Conservation (phyloP, 2,888 invertebrate species). For the Tetragonisca angustula region DNA sequence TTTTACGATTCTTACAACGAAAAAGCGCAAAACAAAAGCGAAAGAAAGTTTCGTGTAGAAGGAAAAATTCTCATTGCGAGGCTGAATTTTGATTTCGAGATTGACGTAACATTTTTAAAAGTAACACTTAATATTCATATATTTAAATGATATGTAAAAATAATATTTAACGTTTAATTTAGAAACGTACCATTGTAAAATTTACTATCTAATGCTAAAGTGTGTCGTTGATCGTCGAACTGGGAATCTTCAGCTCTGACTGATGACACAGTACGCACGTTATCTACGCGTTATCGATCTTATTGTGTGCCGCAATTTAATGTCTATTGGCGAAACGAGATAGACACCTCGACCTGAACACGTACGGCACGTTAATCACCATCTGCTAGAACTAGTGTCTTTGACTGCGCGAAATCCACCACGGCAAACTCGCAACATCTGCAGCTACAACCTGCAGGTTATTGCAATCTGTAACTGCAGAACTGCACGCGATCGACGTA, state of each 20-base stretch:
- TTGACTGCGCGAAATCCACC: constrained; percentile 22
- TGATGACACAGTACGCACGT: not conserved
- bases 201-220: no score
- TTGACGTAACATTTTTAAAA: no score
- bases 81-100: no score
- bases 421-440: constrained; percentile 39
- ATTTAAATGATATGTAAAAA: no score
- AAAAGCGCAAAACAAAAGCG: not conserved
- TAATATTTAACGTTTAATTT: no score
- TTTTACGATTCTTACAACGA: not conserved
- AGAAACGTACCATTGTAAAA: no score
- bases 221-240: not conserved
- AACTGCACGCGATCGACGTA: constrained; percentile 40
- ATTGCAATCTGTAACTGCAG: constrained; percentile 42
- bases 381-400: constrained; percentile 27
- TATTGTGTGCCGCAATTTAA: constrained; percentile 1
- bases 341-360: constrained; percentile 22
- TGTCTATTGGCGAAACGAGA: constrained; percentile 8
- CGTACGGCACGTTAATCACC: constrained; percentile 47
- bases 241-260: not conserved
- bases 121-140: no score
- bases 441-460: constrained; percentile 34
- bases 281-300: not conserved
- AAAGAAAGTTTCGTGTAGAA: no score
- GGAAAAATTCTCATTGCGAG: not conserved